phyloP scores from a whole-genome alignment of 2,888 invertebrate species.

The Acleris literana region DNA sequence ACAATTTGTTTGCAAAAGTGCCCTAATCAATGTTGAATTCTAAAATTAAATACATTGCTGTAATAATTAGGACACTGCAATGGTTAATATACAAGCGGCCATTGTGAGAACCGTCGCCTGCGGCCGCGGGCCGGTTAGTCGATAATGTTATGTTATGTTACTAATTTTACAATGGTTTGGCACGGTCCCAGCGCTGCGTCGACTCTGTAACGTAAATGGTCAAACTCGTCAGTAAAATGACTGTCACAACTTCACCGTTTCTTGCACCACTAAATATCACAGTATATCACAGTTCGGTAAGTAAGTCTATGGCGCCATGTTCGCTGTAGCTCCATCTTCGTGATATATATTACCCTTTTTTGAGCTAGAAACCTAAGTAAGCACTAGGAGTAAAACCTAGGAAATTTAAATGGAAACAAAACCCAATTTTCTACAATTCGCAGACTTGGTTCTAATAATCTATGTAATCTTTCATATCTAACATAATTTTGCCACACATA shows the following conservation, averaged over 20 bases:
- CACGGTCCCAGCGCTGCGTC: conserved; percentile 64
- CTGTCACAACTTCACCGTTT: conserved; percentile 54
- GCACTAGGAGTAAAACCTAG: conserved; percentile 18
- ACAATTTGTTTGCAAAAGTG: too few species aligned
- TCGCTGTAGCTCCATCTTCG: conserved; percentile 45
- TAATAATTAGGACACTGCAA: too few species aligned
- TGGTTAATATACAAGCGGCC: too few species aligned
- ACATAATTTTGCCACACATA: not conserved
- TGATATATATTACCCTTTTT: conserved; percentile 25
- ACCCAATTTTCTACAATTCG: not conserved
- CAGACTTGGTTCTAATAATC: conserved; percentile 14
- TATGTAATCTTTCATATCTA: not conserved
- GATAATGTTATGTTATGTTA: conserved; percentile 15
- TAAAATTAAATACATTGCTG: too few species aligned
- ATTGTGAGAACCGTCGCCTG: too few species aligned
- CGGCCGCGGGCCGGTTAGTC: not conserved
- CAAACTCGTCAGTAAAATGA: conserved; percentile 67
- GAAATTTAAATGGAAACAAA: conserved; percentile 4
- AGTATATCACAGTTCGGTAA: conserved; percentile 54
- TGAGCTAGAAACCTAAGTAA: conserved; percentile 14
- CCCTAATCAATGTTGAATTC: too few species aligned
- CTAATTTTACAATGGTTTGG: conserved; percentile 53
- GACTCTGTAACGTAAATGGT: conserved; percentile 78
- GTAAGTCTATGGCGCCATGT: conserved; percentile 46
- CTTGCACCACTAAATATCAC: conserved; percentile 53